A percentile compares a stretch with the other conserved stretches of the same genome.
Conservation (phyloP, 2,888 invertebrate species). For the Phymatocera aterrima region DNA sequence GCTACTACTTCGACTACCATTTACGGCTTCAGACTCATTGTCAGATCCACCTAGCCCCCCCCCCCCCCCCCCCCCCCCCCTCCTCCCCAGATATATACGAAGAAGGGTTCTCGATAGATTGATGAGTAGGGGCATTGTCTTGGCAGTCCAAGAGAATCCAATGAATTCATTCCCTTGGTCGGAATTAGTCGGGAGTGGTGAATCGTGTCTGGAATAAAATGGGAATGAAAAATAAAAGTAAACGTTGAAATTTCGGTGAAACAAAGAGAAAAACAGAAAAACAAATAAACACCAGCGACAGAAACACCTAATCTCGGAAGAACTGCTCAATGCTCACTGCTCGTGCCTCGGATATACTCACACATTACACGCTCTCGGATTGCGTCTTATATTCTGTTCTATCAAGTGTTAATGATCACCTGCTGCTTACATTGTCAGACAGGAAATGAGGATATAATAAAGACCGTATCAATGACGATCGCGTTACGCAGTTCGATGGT, state of each 20-base stretch:
- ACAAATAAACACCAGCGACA: not conserved
- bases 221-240: not conserved
- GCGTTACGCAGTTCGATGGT: too few relatives aligned
- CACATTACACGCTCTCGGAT: too few relatives aligned
- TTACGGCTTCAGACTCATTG: constrained; percentile 8
- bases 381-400: too few relatives aligned
- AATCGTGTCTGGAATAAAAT: not conserved
- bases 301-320: not conserved
- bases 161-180: not conserved
- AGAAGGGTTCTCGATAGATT: constrained; percentile 29
- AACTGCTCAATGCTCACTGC: too few relatives aligned
- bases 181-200: not conserved
- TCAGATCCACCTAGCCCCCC: too few relatives aligned
- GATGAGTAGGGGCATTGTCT: constrained; percentile 35
- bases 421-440: too few relatives aligned
- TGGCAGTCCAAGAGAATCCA: constrained; percentile 21
- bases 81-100: not conserved
- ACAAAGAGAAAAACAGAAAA: not conserved
- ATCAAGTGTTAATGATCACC: too few relatives aligned
- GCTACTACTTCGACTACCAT: too few relatives aligned
- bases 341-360: too few relatives aligned
- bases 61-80: too few relatives aligned
- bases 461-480: constrained; percentile 5
- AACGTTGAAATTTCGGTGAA: too few relatives aligned
- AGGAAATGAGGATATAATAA: too few relatives aligned